Evolutionary conservation across 2,113 vertebrate genomes (phyloP).

Genomic region (Micronycteris hirsuta): DNA sequence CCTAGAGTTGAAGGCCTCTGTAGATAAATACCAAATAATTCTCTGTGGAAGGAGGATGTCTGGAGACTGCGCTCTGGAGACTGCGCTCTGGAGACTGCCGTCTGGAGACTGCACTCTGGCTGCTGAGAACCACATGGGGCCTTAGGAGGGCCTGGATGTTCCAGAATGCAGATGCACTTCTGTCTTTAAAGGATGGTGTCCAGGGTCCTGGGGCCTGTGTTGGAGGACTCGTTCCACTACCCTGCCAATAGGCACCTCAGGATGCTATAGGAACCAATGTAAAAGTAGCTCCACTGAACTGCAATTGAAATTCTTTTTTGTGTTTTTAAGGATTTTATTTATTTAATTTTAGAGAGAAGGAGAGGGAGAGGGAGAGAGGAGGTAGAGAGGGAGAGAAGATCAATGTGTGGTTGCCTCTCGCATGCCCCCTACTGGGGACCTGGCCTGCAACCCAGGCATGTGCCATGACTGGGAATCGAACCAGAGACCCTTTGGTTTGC

Average conservation of each 20-base stretch:
- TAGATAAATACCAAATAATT: neutral
- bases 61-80: neutral
- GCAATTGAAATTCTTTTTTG: neutral
- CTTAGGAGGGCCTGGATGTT: neutral
- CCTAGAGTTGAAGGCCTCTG: neutral
- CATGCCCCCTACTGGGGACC: too few species aligned
- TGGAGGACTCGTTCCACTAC: neutral
- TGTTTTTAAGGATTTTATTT: too few species aligned
- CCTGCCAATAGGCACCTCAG: neutral
- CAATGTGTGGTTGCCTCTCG: too few species aligned
- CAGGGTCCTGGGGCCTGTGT: too few species aligned
- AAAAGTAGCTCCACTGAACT: neutral
- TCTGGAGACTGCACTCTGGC: neutral
- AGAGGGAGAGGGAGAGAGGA: too few species aligned
- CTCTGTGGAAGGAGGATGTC: neutral
- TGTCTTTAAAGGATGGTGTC: neutral
- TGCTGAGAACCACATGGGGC: neutral
- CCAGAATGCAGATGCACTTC: neutral
- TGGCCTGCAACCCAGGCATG: too few species aligned
- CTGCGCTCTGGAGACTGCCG: neutral
- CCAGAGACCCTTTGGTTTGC: too few species aligned
- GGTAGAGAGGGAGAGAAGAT: too few species aligned
- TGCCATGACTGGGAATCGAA: too few species aligned
- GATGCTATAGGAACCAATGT: neutral
- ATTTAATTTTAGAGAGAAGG: too few species aligned